phyloP scores from a whole-genome alignment of 2,888 invertebrate genomes.

The Metalampra italica region DNA sequence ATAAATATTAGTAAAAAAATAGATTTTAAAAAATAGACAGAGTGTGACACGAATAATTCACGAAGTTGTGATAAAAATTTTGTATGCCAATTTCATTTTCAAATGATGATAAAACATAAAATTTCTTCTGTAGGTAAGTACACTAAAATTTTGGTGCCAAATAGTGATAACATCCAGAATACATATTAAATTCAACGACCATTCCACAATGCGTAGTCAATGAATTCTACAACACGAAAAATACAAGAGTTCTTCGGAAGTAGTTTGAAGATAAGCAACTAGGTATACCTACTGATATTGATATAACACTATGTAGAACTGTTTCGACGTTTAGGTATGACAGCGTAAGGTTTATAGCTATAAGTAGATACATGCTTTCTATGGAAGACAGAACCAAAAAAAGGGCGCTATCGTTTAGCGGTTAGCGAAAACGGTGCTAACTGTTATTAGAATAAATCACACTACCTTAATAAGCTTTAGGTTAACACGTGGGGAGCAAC shows the following conservation, averaged over 20 bases:
- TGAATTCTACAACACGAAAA: conserved; percentile 17
- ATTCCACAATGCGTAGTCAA: conserved; percentile 25
- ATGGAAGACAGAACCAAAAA: conserved; percentile 18
- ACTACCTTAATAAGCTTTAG: conserved; percentile 15
- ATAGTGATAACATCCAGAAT: conserved; percentile 49
- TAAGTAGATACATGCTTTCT: conserved; percentile 14
- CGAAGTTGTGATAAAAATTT: conserved; percentile 23
- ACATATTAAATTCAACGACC: conserved; percentile 33
- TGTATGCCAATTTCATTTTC: conserved; percentile 52
- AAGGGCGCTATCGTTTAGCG: conserved; percentile 37
- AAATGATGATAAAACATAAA: conserved; percentile 24
- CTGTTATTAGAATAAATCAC: neutral
- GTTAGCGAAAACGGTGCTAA: conserved; percentile 21
- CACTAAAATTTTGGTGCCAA: conserved; percentile 42
- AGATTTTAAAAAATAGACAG: conserved; percentile 26
- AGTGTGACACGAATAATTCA: conserved; percentile 37
- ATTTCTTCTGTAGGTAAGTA: conserved; percentile 32
- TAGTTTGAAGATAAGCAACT: conserved; percentile 23
- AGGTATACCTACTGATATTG: neutral
- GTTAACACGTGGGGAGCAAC: conserved; percentile 43
- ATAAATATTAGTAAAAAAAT: no score
- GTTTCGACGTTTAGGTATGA: no score
- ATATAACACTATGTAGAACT: no score
- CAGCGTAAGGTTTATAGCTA: neutral
- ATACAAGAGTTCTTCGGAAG: conserved; percentile 12